Evolutionary conservation across 2,888 invertebrate species (phyloP), one percentile per base, ranked within the genome.

Genomic region (Sminthurides aquaticus): DNA sequence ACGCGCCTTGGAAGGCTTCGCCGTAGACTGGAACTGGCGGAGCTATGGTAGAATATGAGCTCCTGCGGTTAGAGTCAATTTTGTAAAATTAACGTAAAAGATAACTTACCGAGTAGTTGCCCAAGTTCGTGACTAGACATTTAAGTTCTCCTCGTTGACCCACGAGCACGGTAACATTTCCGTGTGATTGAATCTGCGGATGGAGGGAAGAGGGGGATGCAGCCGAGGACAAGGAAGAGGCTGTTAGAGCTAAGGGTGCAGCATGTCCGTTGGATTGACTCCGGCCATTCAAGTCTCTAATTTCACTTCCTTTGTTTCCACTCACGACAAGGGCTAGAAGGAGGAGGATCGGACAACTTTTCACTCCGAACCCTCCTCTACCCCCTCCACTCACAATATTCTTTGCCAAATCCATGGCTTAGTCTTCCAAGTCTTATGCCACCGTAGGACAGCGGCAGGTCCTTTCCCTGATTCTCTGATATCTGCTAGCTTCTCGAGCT

Each of bases 111-210:
- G 74, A 72, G 67, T 74, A 69, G 67, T 74, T 74, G 57, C 66
- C 69, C 34, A 73, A 70, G 66, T 74, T 74, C 52, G 63, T 68
- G 57, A 73, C 72, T 55, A 67, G 68, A 60, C 74, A 74, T 64
- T 69, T 71, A 65, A 74, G 72, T 58, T 74, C 73, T 48, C 74
- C 72, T 25, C 72, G 66, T 65, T 73, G 71, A 25, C 74, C 74
- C 24, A 72, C 73, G 3, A 74, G 65, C 1, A 74, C 72, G 3
- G 74, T 74, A 64, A 74, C 68, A 58, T 68, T 66, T 22, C 66
- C 68, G 25, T 49, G 55, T 22, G 66, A 63, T 25, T 65, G 62
- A 34, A 68, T 68, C 8, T 59, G 43, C 11, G 67, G 62, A 20
- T 55, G 29, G 2, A 2, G 28, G 20, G 22, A 26, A 54, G 18